Percentiles rank a stretch among this genome's conserved stretches.
These are phyloP conservation scores for Nannoperca australis DNA, from an alignment of 2,797 vertebrate species.

Conservation along the genomic window DNA sequence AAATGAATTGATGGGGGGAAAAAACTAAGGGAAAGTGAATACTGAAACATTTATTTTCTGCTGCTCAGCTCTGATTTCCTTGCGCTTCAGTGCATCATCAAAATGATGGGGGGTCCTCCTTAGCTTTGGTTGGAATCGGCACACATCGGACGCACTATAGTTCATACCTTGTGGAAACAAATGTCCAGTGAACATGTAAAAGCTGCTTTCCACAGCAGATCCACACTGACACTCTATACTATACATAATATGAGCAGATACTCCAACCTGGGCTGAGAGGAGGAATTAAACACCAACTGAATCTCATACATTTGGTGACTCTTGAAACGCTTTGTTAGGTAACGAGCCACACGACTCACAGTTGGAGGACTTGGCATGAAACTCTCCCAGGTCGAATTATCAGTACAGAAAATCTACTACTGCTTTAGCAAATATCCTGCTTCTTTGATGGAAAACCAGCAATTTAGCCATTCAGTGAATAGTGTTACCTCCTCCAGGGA, in stretches of 20 bases:
- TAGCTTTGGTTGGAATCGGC: constrained; percentile 28
- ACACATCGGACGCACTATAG: background rate
- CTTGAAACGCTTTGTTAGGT: too few species aligned
- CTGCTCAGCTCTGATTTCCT: constrained; percentile 29
- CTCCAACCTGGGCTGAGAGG: background rate
- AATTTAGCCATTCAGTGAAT: background rate
- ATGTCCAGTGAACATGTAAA: background rate
- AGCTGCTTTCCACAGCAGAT: constrained; percentile 8
- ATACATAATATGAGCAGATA: constrained; percentile 10
- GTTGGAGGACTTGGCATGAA: background rate
- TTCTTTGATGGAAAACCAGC: background rate
- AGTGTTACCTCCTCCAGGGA: background rate
- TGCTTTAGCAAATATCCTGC: background rate
- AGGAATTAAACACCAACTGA: too few species aligned
- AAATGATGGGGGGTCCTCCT: constrained; percentile 25
- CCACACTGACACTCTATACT: background rate
- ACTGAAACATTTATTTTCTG: constrained; percentile 20
- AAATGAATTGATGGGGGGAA: background rate
- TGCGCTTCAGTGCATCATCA: constrained; percentile 26
- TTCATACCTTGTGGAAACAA: constrained; percentile 17
- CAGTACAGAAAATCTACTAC: background rate
- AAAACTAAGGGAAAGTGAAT: background rate
- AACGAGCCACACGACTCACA: background rate
- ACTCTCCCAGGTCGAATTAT: background rate
- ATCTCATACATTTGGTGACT: too few species aligned